Evolutionary conservation across 2,888 invertebrate species (phyloP).

Genomic region (Drosophila robusta): DNA sequence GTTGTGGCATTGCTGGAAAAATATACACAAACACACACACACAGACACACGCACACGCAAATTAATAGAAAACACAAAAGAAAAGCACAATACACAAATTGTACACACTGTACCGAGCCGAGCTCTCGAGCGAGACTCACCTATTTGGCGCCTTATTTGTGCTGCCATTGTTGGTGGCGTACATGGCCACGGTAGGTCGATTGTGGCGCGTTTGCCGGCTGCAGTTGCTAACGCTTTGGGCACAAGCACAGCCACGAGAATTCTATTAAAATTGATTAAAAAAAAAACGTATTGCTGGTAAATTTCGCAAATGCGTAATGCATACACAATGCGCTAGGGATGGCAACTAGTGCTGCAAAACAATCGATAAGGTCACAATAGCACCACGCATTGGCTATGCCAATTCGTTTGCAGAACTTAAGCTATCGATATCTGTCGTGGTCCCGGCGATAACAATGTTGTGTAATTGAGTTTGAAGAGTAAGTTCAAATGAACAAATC

Average conservation of each 20-base stretch:
- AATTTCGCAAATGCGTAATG: constrained; percentile 75
- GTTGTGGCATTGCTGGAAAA: constrained; percentile 60
- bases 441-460: constrained; percentile 7
- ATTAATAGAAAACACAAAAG: neutral
- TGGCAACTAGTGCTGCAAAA: constrained; percentile 36
- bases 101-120: constrained; percentile 46
- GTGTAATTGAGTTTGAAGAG: no score
- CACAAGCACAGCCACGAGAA: constrained; percentile 25
- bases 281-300: constrained; percentile 28
- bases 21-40: constrained; percentile 6
- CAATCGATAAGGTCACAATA: constrained; percentile 39
- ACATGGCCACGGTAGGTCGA: constrained; percentile 61
- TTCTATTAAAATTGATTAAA: constrained; percentile 37
- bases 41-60: constrained; percentile 1
- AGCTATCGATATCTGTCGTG: constrained; percentile 3
- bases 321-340: constrained; percentile 63
- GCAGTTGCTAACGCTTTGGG: constrained; percentile 26
- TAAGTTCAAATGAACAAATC: no score
- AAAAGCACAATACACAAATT: constrained; percentile 8
- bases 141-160: constrained; percentile 78
- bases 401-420: neutral
- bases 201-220: constrained; percentile 25
- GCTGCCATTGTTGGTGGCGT: constrained; percentile 74
- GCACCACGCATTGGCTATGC: constrained; percentile 1
- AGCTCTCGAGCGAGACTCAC: constrained; percentile 43